Conservation (phyloP, 1,140 invertebrate species). For the Drosophila pachea region DNA sequence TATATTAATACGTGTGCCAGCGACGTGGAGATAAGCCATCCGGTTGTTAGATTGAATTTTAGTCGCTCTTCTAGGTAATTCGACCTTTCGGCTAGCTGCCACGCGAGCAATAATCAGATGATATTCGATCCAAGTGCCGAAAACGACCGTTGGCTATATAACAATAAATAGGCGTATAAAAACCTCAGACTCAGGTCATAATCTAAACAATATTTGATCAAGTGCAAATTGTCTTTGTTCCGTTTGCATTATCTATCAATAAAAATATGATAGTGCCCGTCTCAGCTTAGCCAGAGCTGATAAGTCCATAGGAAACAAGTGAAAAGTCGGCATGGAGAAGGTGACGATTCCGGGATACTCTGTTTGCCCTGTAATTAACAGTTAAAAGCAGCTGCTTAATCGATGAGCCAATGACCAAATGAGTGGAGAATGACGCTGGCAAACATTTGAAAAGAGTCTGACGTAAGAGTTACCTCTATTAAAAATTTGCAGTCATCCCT, state of each 20-base stretch:
- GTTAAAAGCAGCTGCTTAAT: too few species aligned
- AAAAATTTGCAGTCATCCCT: neutral
- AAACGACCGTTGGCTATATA: conserved; percentile 1
- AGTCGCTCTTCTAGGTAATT: conserved; percentile 1
- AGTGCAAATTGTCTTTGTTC: conserved; percentile 49
- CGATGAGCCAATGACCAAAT: neutral
- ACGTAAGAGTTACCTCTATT: too few species aligned
- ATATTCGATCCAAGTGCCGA: conserved; percentile 14
- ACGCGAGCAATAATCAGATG: conserved; percentile 12
- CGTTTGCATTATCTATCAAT: conserved; percentile 57
- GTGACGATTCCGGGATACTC: neutral
- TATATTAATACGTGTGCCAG: too few species aligned
- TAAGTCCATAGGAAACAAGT: conserved; percentile 10
- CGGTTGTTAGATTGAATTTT: conserved; percentile 19
- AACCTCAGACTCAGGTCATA: conserved; percentile 26
- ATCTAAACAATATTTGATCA: conserved; percentile 44
- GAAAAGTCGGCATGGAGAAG: neutral
- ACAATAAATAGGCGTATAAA: neutral
- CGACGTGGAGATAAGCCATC: neutral
- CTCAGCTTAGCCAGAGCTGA: conserved; percentile 6
- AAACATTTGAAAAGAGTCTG: too few species aligned
- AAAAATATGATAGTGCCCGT: conserved; percentile 26
- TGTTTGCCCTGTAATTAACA: neutral
- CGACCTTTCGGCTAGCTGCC: conserved; percentile 7
- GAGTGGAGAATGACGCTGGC: neutral